These are phyloP conservation scores for Cataglyphis hispanica DNA, from an alignment of 1,140 invertebrate genomes.

Conservation along the genomic window DNA sequence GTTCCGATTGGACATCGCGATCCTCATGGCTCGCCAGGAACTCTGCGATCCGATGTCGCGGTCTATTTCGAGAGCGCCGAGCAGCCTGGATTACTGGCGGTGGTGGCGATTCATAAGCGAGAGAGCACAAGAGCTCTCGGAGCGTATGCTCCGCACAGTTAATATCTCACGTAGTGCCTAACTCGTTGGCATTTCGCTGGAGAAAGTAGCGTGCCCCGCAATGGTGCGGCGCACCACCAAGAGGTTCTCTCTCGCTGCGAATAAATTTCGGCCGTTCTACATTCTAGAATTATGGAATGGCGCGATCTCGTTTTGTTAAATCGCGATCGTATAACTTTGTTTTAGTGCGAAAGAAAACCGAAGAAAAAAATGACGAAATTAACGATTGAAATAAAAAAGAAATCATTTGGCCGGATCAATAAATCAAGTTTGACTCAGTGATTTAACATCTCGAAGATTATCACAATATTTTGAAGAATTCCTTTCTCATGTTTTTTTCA, in stretches of 20 bases:
- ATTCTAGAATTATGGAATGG: slow-evolving; percentile 3
- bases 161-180: slow-evolving; percentile 81
- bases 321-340: background rate
- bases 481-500: background rate
- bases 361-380: background rate
- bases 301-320: background rate
- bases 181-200: slow-evolving; percentile 85
- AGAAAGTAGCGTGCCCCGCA: slow-evolving; percentile 81
- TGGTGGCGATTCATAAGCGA: slow-evolving; percentile 45
- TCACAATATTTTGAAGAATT: background rate
- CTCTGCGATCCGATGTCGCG: slow-evolving; percentile 55
- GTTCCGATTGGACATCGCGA: slow-evolving; percentile 35
- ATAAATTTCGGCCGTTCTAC: slow-evolving; percentile 56
- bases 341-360: background rate
- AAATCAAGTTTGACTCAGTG: slow-evolving; percentile 13
- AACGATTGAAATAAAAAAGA: too few relatives aligned
- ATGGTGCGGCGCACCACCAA: slow-evolving; percentile 33
- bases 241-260: slow-evolving; percentile 69
- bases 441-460: background rate
- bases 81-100: slow-evolving; percentile 54
- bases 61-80: slow-evolving; percentile 54
- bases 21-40: slow-evolving; percentile 39
- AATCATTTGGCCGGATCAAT: background rate
- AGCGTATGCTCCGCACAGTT: slow-evolving; percentile 68
- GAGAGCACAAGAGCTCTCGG: slow-evolving; percentile 35